phyloP scores from a whole-genome alignment of 2,797 vertebrate species.

The Aulostomus chinensis region DNA sequence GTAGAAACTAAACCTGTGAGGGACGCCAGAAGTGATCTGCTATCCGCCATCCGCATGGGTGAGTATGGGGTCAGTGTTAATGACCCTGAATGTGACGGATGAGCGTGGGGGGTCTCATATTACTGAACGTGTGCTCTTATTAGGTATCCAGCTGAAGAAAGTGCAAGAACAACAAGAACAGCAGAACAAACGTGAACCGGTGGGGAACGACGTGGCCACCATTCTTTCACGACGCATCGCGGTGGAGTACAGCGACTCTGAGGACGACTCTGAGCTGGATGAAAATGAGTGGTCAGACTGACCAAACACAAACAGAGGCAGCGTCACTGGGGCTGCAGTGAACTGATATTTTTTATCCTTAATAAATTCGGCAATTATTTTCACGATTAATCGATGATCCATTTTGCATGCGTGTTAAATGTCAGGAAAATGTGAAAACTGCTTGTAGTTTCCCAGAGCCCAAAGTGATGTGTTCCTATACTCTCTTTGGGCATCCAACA shows the following conservation, averaged over 20 bases:
- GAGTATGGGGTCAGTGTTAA: slow-evolving; percentile 23
- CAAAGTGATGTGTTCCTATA: too few relatives aligned
- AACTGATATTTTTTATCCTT: too few relatives aligned
- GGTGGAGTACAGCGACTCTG: slow-evolving; percentile 94
- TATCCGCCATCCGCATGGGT: slow-evolving; percentile 91
- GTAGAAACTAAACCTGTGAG: slow-evolving; percentile 75
- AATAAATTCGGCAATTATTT: too few relatives aligned
- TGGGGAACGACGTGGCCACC: slow-evolving; percentile 93
- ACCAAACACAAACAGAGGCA: slow-evolving; percentile 44
- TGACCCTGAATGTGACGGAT: background rate
- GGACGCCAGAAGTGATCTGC: slow-evolving; percentile 86
- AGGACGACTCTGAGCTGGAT: slow-evolving; percentile 93
- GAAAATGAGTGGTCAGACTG: slow-evolving; percentile 95
- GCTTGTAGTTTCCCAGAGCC: too few relatives aligned
- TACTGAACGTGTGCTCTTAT: slow-evolving; percentile 28
- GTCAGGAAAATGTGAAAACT: too few relatives aligned
- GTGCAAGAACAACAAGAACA: slow-evolving; percentile 95
- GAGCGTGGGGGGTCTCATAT: too few relatives aligned
- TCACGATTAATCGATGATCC: too few relatives aligned
- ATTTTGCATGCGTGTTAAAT: too few relatives aligned
- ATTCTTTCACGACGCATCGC: slow-evolving; percentile 95
- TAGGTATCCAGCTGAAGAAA: slow-evolving; percentile 95
- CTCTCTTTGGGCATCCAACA: too few relatives aligned
- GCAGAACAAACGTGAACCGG: slow-evolving; percentile 89
- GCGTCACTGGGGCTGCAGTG: too few relatives aligned